Conservation (phyloP, 2,888 invertebrate genomes). For the Tetropium fuscum region DNA sequence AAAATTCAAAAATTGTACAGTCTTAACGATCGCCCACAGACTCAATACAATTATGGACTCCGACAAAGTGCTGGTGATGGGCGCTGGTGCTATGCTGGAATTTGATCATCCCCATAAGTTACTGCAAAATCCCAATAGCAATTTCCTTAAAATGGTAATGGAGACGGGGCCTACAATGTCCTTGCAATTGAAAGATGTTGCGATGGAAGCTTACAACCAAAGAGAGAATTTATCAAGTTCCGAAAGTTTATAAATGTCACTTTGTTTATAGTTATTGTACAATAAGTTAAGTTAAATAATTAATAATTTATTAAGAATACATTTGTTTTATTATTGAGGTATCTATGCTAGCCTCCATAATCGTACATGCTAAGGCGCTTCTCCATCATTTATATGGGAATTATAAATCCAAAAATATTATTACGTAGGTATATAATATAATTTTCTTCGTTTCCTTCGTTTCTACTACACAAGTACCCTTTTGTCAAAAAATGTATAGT, state of each 20-base stretch:
- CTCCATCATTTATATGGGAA: no score
- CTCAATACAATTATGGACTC: conserved; percentile 89
- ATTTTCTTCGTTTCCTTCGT: no score
- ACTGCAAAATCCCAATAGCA: conserved; percentile 71
- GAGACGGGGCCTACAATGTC: conserved; percentile 71
- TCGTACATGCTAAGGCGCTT: no score
- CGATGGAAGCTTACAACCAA: conserved; percentile 46
- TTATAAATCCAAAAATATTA: no score
- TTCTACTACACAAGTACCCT: no score
- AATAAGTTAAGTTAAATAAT: background rate
- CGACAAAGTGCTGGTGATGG: conserved; percentile 83
- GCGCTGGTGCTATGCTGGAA: conserved; percentile 80
- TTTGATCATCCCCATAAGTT: conserved; percentile 81
- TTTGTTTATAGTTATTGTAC: no score
- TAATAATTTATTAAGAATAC: no score
- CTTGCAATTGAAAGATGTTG: conserved; percentile 52
- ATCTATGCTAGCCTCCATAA: no score
- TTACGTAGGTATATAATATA: no score
- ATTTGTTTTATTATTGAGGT: no score
- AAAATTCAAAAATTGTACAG: conserved; percentile 81
- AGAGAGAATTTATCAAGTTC: background rate
- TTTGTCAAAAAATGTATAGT: no score
- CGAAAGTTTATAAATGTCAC: background rate
- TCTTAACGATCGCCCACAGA: conserved; percentile 86
- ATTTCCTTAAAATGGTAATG: conserved; percentile 75